Percentiles rank a stretch among this genome's conserved stretches.
These are phyloP conservation scores for Euplexia lucipara DNA, from an alignment of 2,888 invertebrate species.

Conservation along the genomic window DNA sequence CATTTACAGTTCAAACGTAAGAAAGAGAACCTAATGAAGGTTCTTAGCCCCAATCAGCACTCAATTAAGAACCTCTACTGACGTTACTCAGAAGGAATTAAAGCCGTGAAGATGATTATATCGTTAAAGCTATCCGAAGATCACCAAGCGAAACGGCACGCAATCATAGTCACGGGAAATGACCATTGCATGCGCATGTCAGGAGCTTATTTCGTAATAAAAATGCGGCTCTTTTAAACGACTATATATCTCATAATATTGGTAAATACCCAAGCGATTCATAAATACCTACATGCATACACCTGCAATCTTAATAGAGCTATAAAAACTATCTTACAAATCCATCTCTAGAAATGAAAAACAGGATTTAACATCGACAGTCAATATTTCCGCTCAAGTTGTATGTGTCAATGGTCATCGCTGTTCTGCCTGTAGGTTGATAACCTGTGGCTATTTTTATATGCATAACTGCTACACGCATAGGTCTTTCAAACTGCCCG, in stretches of 20 bases:
- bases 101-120: slow-evolving; percentile 50
- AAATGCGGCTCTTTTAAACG: slow-evolving; percentile 13
- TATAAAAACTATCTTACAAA: slow-evolving; percentile 24
- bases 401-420: slow-evolving; percentile 38
- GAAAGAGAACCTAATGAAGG: not conserved
- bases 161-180: slow-evolving; percentile 53
- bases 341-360: slow-evolving; percentile 14
- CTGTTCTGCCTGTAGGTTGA: slow-evolving; percentile 33
- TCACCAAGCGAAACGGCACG: slow-evolving; percentile 55
- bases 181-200: slow-evolving; percentile 23
- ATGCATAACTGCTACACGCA: slow-evolving; percentile 5
- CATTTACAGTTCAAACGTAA: not conserved
- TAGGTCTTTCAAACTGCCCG: not conserved
- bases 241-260: slow-evolving; percentile 1
- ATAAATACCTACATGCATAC: not conserved
- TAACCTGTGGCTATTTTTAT: slow-evolving; percentile 36
- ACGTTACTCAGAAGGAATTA: slow-evolving; percentile 37
- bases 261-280: not conserved
- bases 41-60: slow-evolving; percentile 8
- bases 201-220: slow-evolving; percentile 27
- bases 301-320: not conserved
- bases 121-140: slow-evolving; percentile 35
- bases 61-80: slow-evolving; percentile 34
- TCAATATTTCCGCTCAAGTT: slow-evolving; percentile 34
- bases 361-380: slow-evolving; percentile 35